Evolutionary conservation across 2,113 vertebrate genomes (phyloP).

Genomic region (Microtus ochrogaster): DNA sequence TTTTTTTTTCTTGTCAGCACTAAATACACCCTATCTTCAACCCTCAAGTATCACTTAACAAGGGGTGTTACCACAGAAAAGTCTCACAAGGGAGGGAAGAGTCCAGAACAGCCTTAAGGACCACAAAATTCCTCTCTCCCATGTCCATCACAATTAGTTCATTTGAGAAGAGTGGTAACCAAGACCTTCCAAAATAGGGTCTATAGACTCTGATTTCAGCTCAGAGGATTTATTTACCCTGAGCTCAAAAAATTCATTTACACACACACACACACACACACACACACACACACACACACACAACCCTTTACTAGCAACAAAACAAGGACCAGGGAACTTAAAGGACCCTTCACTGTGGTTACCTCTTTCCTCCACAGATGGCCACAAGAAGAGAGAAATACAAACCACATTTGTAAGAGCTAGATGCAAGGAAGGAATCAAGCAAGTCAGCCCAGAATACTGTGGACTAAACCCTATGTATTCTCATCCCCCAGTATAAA

Average conservation of each 20-base stretch:
- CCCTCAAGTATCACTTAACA: constrained; percentile 28
- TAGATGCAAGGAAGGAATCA: not conserved
- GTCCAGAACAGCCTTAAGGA: not conserved
- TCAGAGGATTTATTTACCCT: not conserved
- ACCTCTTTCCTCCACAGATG: not conserved
- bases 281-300: not conserved
- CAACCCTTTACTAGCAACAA: not conserved
- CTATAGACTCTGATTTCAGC: not conserved
- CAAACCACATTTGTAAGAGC: not conserved
- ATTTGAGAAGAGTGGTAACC: not conserved
- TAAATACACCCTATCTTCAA: not conserved
- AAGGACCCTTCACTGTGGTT: not conserved
- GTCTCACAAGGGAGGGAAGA: not conserved
- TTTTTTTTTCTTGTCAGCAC: constrained; percentile 1
- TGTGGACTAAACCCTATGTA: not conserved
- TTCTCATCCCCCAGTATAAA: not conserved
- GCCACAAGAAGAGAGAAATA: not conserved
- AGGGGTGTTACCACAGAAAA: not conserved
- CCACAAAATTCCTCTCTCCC: not conserved
- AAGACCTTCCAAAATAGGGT: not conserved
- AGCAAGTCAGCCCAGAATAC: not conserved
- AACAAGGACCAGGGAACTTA: not conserved
- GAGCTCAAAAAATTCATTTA: too few relatives aligned
- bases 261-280: not conserved
- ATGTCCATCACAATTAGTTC: not conserved